phyloP scores from a whole-genome alignment of 2,113 vertebrate genomes.

The Propithecus coquereli region DNA sequence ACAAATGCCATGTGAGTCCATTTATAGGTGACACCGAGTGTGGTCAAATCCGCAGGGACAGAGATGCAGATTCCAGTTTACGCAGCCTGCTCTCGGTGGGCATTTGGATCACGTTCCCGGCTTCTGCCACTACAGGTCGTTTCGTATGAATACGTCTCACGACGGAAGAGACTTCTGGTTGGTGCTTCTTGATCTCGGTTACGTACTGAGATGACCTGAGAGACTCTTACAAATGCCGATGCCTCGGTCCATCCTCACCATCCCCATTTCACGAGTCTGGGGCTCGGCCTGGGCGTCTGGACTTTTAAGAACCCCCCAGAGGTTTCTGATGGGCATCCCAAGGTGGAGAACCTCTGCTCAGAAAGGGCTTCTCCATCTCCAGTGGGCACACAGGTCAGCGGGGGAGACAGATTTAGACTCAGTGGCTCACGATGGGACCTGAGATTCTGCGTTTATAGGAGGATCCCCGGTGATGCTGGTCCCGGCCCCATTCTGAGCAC shows the following conservation, averaged over 20 bases:
- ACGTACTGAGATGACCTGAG: background rate
- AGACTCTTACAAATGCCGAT: background rate
- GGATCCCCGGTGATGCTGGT: fast-evolving
- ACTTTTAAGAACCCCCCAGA: no score
- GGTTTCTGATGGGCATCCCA: background rate
- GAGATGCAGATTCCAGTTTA: background rate
- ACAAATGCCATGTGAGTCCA: background rate
- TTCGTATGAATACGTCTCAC: background rate
- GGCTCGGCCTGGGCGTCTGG: no score
- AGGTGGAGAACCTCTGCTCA: background rate
- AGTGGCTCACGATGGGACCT: background rate
- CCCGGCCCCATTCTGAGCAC: fast-evolving
- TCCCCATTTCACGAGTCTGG: background rate
- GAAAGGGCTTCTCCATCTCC: background rate
- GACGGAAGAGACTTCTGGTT: background rate
- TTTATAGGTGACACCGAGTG: no score
- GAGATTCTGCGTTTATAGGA: background rate
- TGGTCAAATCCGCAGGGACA: background rate
- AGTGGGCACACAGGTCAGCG: no score
- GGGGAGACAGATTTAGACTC: background rate
- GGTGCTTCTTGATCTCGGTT: background rate
- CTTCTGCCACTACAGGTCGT: background rate
- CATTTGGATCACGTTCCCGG: background rate
- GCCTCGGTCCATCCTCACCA: background rate
- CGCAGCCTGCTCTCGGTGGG: no score